Base-by-base conservation (phyloP, 2,797 vertebrate species). In the Mallotus villosus region DNA sequence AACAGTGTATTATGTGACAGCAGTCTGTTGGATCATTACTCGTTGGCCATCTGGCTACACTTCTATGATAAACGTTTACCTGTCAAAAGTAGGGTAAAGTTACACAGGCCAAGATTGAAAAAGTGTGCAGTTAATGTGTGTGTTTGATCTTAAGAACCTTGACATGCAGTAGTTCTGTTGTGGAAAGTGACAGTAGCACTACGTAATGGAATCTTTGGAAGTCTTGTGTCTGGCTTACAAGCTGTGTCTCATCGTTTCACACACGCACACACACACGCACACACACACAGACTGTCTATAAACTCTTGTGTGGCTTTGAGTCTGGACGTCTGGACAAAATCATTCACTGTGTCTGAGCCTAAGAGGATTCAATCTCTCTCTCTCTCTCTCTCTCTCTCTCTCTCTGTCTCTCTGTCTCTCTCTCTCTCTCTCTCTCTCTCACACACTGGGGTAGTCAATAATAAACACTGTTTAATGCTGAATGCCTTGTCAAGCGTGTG, bases 161-260 rank as follows among this genome's bases (percentile, higher is more conserved):
- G 51, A 21, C 74, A 69, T 69, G 79, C 74, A 82, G 78, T 81
- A 80, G 81, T 82, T 78, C 82, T 86, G 88, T 87, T 88, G 88
- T 77, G 70, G 87, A 88, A 83, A 88, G 83, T 85, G 80, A 75
- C 80, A 78, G 73, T 75, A 65, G 65, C 75, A 78, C 84, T 83
- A 92, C 90, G 92, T 92, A 92, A 94, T 93, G 93, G 92, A 94
- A 94, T 90, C 89, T 92, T 86, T 90, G 85, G 70, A 81, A 41
- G 82, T 91, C 87, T 90, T 80, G 77, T 90, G 91, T 91, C 92
- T 93, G 91, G 88, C 84, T 90, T 87, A 81, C 84, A 85, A 76
- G 79, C 84, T 85, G 84, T 77, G 89, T 89, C 91, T 91, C 86
- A 91, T 92, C 88, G 90, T 88, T 81, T 8, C 53, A 58, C 55